Evolutionary conservation across 2,113 vertebrate species (phyloP).

Genomic region (Ramphastos sulfuratus): DNA sequence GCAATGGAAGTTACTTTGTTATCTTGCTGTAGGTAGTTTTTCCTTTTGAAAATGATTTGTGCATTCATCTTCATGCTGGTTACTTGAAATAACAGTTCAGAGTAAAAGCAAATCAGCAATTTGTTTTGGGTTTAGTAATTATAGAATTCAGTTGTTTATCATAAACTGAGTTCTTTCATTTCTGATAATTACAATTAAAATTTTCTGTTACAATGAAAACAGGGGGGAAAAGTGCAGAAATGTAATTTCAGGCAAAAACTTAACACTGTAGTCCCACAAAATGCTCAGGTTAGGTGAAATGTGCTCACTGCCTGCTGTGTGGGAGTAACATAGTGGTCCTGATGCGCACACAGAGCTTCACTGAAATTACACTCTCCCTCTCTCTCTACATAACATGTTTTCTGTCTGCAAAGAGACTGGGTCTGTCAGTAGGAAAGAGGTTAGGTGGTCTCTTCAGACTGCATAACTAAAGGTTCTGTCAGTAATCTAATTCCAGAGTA

Average conservation of each 20-base stretch:
- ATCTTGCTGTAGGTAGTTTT: neutral
- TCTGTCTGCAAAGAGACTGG: neutral
- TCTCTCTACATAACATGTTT: neutral
- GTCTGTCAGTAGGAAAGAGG: neutral
- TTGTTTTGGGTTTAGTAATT: neutral
- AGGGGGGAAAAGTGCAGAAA: neutral
- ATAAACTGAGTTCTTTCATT: neutral
- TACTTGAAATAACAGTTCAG: neutral
- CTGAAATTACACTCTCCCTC: neutral
- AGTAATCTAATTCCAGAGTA: neutral
- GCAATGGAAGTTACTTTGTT: neutral
- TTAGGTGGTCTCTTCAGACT: neutral
- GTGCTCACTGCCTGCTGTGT: neutral
- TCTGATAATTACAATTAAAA: neutral
- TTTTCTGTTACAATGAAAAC: neutral
- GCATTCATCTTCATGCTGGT: neutral
- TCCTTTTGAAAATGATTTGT: neutral
- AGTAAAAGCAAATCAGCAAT: neutral
- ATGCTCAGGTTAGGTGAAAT: neutral
- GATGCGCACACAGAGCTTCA: neutral
- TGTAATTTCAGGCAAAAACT: neutral
- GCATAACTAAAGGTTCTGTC: neutral
- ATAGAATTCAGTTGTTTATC: neutral
- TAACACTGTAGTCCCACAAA: neutral
- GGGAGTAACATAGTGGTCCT: rapidly evolving